phyloP scores from a whole-genome alignment of 2,797 vertebrate species.

The Rallus crepitans region DNA sequence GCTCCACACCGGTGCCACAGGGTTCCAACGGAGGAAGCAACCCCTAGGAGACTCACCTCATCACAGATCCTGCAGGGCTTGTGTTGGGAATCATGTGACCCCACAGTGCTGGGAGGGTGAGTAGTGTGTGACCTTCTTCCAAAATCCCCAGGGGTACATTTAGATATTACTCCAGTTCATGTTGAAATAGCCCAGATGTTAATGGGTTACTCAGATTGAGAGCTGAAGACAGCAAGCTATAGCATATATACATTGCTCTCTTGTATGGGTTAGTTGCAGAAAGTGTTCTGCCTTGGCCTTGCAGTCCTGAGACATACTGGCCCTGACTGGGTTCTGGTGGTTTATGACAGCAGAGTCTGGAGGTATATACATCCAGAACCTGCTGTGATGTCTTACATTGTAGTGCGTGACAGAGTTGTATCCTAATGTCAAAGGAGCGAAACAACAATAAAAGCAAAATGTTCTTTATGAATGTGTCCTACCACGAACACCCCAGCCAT shows the following conservation, averaged over 20 bases:
- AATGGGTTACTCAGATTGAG: not conserved
- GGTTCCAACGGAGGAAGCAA: not conserved
- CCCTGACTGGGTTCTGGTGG: not conserved
- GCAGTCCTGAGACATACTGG: too few species aligned
- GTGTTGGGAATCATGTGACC: not conserved
- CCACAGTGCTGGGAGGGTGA: not conserved
- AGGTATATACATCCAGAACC: not conserved
- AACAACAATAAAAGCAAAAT: not conserved
- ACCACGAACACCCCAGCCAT: not conserved
- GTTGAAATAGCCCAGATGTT: not conserved
- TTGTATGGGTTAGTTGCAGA: accelerated
- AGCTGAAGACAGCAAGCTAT: not conserved
- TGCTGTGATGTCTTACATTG: not conserved
- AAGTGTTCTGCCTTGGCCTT: not conserved
- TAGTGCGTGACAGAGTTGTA: not conserved
- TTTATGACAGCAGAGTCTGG: not conserved
- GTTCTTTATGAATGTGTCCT: not conserved
- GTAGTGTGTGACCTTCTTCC: not conserved
- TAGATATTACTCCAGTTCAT: too few species aligned
- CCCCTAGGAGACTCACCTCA: not conserved
- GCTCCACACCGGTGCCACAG: not conserved
- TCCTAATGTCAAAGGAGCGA: not conserved
- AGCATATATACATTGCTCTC: not conserved
- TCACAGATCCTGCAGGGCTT: not conserved
- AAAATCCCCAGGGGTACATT: accelerated